Conservation (phyloP, 2,113 vertebrate species). For the Nyctereutes procyonoides region DNA sequence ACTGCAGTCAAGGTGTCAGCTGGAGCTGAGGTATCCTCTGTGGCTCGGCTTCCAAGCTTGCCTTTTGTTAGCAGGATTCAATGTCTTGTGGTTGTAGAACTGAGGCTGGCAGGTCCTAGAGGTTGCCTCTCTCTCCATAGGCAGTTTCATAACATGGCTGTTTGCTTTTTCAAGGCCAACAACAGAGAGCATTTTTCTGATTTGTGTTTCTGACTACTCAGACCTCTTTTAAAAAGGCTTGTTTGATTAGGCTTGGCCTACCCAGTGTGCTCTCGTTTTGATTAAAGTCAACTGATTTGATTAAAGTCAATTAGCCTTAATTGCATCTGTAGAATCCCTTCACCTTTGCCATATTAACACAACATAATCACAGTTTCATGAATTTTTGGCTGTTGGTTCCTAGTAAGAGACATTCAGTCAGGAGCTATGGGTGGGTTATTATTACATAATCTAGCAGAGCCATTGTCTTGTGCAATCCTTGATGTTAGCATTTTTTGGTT, state of each 20-base stretch:
- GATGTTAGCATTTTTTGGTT: not conserved
- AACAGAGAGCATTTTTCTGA: not conserved
- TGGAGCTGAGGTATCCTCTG: not conserved
- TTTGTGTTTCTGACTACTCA: not conserved
- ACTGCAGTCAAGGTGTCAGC: not conserved
- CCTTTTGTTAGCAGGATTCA: not conserved
- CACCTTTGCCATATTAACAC: not conserved
- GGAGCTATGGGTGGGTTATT: not conserved
- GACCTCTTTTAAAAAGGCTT: not conserved
- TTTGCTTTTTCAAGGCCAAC: not conserved
- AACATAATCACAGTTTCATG: not conserved
- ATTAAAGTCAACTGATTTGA: not conserved
- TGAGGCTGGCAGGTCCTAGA: not conserved
- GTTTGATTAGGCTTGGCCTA: not conserved
- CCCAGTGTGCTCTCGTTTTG: not conserved
- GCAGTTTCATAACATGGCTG: not conserved
- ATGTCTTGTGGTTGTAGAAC: not conserved
- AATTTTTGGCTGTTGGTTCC: not conserved
- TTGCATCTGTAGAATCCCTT: not conserved
- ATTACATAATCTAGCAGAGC: not conserved
- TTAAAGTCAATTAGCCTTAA: not conserved
- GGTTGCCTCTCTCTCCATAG: not conserved
- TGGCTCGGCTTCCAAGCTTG: not conserved
- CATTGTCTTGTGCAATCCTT: not conserved
- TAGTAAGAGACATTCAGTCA: not conserved